Evolutionary conservation across 1,140 invertebrate genomes (phyloP).

Genomic region (Laupala kohalensis): DNA sequence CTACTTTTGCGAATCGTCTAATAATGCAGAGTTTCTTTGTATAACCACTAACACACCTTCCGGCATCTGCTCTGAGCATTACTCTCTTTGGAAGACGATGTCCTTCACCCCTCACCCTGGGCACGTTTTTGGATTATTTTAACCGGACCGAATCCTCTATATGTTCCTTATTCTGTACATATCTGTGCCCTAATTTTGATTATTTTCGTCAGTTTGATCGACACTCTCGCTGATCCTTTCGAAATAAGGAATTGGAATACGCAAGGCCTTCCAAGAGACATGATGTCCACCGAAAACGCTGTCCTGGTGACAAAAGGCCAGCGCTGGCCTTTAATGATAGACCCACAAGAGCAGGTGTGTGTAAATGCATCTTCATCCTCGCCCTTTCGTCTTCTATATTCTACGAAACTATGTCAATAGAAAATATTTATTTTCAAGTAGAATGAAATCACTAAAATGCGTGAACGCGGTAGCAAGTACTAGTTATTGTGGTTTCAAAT

Average conservation of each 20-base stretch:
- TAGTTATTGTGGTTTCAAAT: too few relatives aligned
- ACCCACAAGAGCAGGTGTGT: constrained; percentile 73
- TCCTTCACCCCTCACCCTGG: too few relatives aligned
- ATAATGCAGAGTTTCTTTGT: too few relatives aligned
- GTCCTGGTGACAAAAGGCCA: constrained; percentile 66
- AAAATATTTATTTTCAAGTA: background rate
- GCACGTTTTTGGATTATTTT: too few relatives aligned
- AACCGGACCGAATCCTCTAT: too few relatives aligned
- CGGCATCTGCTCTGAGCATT: too few relatives aligned
- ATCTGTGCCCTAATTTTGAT: constrained; percentile 12
- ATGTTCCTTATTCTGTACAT: too few relatives aligned
- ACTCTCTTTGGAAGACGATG: too few relatives aligned
- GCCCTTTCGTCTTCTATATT: background rate
- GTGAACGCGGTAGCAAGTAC: too few relatives aligned
- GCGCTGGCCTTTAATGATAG: constrained; percentile 78
- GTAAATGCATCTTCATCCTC: background rate
- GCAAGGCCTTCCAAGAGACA: constrained; percentile 66
- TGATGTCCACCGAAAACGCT: constrained; percentile 75
- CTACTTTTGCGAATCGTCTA: too few relatives aligned
- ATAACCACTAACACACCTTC: too few relatives aligned
- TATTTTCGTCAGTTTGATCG: constrained; percentile 43
- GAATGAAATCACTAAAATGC: constrained; percentile 5
- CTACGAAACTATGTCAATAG: background rate
- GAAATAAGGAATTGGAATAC: constrained; percentile 75
- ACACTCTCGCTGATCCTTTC: constrained; percentile 67